phyloP scores from a whole-genome alignment of 2,888 invertebrate genomes.

The Monopis laevigella region DNA sequence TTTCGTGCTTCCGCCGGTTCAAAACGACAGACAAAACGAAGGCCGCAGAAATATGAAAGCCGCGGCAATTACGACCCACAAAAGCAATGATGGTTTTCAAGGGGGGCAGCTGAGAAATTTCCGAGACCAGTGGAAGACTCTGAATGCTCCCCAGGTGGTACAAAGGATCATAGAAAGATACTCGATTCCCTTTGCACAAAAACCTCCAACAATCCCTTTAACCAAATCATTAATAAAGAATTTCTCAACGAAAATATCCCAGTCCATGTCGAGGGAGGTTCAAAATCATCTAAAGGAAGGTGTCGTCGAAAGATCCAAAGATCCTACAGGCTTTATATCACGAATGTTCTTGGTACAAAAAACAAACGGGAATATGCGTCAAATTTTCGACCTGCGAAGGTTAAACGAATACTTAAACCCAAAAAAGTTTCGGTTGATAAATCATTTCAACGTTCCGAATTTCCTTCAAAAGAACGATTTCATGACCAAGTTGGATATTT shows the following conservation, averaged over 20 bases:
- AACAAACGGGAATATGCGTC: conserved; percentile 19
- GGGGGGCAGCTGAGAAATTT: background rate
- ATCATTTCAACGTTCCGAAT: conserved; percentile 19
- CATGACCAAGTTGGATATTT: conserved; percentile 22
- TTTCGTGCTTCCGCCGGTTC: too few relatives aligned
- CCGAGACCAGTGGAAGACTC: background rate
- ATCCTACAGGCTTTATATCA: too few relatives aligned
- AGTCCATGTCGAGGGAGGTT: background rate
- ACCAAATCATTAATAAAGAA: too few relatives aligned
- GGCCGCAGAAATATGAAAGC: too few relatives aligned
- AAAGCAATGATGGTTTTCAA: too few relatives aligned
- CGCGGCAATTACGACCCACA: too few relatives aligned
- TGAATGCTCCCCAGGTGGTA: background rate
- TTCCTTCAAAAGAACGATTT: too few relatives aligned
- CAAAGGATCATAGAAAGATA: conserved; percentile 9
- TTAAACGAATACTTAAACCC: conserved; percentile 21
- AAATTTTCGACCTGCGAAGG: conserved; percentile 22
- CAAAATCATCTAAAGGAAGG: conserved; percentile 13
- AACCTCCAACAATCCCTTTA: background rate
- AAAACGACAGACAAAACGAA: too few relatives aligned
- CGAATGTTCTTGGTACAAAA: conserved; percentile 21
- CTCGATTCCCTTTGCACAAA: background rate
- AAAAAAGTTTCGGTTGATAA: conserved; percentile 21
- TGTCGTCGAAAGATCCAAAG: conserved; percentile 16
- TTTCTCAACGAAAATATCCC: background rate